Evolutionary conservation across 2,797 vertebrate species (phyloP).

Genomic region (Merluccius polli): DNA sequence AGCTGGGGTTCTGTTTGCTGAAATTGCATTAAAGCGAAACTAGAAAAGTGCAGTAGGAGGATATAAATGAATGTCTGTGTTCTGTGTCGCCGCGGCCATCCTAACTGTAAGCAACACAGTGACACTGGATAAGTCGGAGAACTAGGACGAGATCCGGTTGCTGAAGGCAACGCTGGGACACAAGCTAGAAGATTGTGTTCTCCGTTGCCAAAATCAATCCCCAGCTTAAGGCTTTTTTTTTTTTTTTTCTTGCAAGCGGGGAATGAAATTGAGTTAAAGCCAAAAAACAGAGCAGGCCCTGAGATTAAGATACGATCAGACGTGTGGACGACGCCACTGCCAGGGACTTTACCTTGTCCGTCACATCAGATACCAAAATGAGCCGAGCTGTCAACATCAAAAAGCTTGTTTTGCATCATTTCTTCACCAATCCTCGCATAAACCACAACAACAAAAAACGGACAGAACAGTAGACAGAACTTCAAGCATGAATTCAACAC

Average conservation of each 20-base stretch:
- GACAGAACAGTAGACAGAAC: neutral
- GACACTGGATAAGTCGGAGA: slow-evolving; percentile 31
- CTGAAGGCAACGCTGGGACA: slow-evolving; percentile 32
- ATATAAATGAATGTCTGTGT: too few relatives aligned
- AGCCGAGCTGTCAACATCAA: slow-evolving; percentile 12
- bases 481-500: neutral
- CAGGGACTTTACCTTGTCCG: slow-evolving; percentile 19
- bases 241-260: slow-evolving; percentile 38
- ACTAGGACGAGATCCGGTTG: slow-evolving; percentile 44
- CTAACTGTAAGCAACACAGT: too few relatives aligned
- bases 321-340: slow-evolving; percentile 20
- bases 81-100: too few relatives aligned
- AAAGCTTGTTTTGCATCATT: neutral
- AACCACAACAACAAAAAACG: neutral
- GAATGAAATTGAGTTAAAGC: slow-evolving; percentile 56
- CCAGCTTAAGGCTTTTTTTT: slow-evolving; percentile 47
- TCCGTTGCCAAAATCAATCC: slow-evolving; percentile 49
- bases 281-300: slow-evolving; percentile 41
- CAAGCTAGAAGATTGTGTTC: slow-evolving; percentile 47
- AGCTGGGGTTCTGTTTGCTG: too few relatives aligned
- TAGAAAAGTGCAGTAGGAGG: too few relatives aligned
- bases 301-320: slow-evolving; percentile 50
- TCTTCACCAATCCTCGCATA: slow-evolving; percentile 6
- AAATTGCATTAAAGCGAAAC: too few relatives aligned
- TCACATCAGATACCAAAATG: slow-evolving; percentile 9